Evolutionary conservation across 2,888 invertebrate species (phyloP).

Genomic region (Aphodius granarius): DNA sequence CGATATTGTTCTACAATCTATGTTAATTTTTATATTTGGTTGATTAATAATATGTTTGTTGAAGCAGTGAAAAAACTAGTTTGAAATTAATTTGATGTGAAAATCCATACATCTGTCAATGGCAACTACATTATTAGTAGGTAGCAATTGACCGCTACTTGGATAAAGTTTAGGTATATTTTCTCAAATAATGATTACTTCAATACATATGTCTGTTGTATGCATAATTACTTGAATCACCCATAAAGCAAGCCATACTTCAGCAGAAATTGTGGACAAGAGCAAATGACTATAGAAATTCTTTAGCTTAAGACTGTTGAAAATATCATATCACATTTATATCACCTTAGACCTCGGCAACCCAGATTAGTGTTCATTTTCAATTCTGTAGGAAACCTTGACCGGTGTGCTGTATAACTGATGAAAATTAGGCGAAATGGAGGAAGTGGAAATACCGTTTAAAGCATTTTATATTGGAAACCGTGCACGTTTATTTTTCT

Average conservation of each 20-base stretch:
- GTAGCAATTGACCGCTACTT: too few relatives aligned
- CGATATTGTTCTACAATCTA: neutral
- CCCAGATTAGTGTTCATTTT: neutral
- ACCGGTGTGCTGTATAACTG: neutral
- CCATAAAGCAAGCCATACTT: neutral
- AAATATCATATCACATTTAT: constrained; percentile 8
- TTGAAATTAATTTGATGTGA: too few relatives aligned
- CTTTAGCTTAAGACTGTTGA: constrained; percentile 12
- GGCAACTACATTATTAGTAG: neutral
- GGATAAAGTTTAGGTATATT: too few relatives aligned
- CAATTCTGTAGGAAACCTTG: neutral
- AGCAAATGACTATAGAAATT: neutral
- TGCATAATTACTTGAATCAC: neutral
- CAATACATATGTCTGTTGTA: neutral
- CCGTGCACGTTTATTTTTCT: constrained; percentile 9
- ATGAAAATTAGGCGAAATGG: neutral
- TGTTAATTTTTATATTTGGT: too few relatives aligned
- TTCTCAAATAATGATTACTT: too few relatives aligned
- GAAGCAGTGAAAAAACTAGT: too few relatives aligned
- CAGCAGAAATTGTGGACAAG: neutral
- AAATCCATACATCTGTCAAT: too few relatives aligned
- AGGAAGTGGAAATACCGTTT: neutral
- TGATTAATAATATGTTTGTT: too few relatives aligned
- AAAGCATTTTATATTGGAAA: neutral
- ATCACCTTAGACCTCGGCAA: neutral